Evolutionary conservation across 2,888 invertebrate genomes (phyloP), one percentile per base, ranked within the genome.

Genomic region (Nematopogon swammerdamellus): DNA sequence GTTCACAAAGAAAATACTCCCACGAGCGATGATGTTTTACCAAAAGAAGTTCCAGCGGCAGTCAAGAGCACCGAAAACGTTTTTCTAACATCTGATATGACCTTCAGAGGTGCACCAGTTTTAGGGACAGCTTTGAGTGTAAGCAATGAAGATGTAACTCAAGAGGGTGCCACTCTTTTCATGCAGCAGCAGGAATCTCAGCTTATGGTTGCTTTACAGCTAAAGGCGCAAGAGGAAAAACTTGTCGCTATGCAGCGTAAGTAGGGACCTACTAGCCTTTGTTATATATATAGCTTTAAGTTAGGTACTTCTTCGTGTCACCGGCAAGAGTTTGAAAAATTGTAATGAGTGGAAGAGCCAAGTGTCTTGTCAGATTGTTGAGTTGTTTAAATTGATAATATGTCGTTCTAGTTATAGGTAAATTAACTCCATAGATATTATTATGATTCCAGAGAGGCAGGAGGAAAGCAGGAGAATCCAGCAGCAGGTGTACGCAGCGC

Each of bases 161-260:
- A 77, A 20, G 83, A 83, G 61, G 82, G 82, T 43, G 76, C 82
- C 1, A 67, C 82, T 8, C 61, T 83, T 20, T 82, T 80, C 50
- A 64, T 85, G 52, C 84, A 85, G 54, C 83, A 85, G 56, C 85
- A 85, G 59, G 85, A 85, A 62, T 80, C 84, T 0, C 84, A 85
- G 57, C 57, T 85, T 45, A 68, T 84, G 70, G 77, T 85, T 44
- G 84, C 85, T 8, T 62, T 85, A 54, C 85, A 85, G 55, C 62
- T 85, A 49, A 84, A 84, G 60, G 85, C 84, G 43, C 85, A 85
- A 56, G 85, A 85, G 59, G 83, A 85, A 56, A 82, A 75, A 60
- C 65, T 85, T 30, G 72, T 75, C 5, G 76, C 81, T 19, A 76
- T 85, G 64, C 83, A 83, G 58, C 57, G 77, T 69, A 70, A 80